Base-by-base conservation (phyloP, 2,797 vertebrate genomes). In the Melanotaenia pygmaea region DNA sequence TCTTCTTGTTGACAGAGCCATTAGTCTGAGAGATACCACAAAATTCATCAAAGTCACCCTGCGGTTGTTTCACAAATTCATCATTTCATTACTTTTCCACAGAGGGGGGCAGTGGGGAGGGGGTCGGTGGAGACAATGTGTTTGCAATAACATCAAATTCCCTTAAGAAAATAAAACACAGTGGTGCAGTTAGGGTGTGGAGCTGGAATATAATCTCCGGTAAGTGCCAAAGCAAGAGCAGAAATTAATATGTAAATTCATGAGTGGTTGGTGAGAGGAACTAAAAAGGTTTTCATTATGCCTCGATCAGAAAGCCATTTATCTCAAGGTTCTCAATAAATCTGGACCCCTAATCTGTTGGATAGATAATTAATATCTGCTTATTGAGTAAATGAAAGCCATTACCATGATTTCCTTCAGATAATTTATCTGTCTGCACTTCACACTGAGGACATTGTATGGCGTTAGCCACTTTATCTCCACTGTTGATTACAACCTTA, bases 351-450 rank as follows among this genome's bases (percentile, higher is more conserved):
- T 90, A 91, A 93, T 92, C 90, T 88, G 90, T 76, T 50, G 30
- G 79, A 83, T 84, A 85, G 83, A 89, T 93, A 91, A 93, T 93
- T 93, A 92, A 93, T 94, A 93, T 92, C 88, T 89, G 85, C 86
- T 91, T 92, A 94, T 92, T 92, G 92, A 93, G 89, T 92, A 92
- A 93, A 92, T 90, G 80, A 82, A 89, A 92, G 88, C 89, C 91
- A 92, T 93, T 93, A 90, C 89, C 86, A 89, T 81, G 83, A 88
- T 91, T 90, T 92, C 89, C 82, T 81, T 79, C 57, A 72, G 86
- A 90, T 89, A 81, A 92, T 93, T 87, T 86, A 87, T 93, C 88
- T 86, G 79, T 78, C 79, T 74, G 64, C 77, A 79, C 83, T 74
- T 73, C 85, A 68, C 75, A 58, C 54, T 61, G 74, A 85, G 82